Evolutionary conservation across 92 coral and sea anemone species (phyloP), one percentile per base, ranked within the genome.

Genomic region (Metridium senile): DNA sequence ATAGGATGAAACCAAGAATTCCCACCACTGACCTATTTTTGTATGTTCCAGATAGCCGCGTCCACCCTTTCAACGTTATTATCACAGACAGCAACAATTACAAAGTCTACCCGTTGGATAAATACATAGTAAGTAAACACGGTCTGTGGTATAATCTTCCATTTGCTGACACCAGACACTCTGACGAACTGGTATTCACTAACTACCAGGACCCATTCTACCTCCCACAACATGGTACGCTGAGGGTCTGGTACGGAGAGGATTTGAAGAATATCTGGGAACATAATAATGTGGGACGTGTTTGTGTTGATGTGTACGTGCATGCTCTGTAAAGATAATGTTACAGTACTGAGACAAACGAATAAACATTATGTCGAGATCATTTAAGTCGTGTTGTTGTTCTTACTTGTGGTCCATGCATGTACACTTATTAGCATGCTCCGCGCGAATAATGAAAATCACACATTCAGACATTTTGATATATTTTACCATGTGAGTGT

Each of bases 91-190:
- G 26, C 0, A 11, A 43, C 47, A 47, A 86, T 33, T 78, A 90
- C 64, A 70, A 86, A 11, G 26, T 90, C 25, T 90, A 68, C 59
- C 94, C 94, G 18, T 66, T 21, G 16, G 54, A 75, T 25, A 69
- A 75, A 39, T 86, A 62, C 90, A 63, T 77, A 69, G 78, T 75
- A 75, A 26, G 7, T 59, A 74, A 75, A 35, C 68, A 67, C 23
- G 93, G 93, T 17, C 86, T 90, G 22, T 90, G 91, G 91, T 90
- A 90, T 79, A 78, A 72, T 56, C 84, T 90, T 27, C 87, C 92
- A 1, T 52, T 71, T 34, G 70, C 84, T 39, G 96, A 90, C 57
- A 74, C 89, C 26, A 58, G 27, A 25, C 76, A 77, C 70, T 75
- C 87, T 0, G 67, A 76, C 46, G 87, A 76, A 16, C 72, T 90